Percentiles rank a stretch among this genome's conserved stretches.
These are phyloP conservation scores for Muntiacus reevesi DNA, from an alignment of 2,113 vertebrate genomes.

Conservation along the genomic window DNA sequence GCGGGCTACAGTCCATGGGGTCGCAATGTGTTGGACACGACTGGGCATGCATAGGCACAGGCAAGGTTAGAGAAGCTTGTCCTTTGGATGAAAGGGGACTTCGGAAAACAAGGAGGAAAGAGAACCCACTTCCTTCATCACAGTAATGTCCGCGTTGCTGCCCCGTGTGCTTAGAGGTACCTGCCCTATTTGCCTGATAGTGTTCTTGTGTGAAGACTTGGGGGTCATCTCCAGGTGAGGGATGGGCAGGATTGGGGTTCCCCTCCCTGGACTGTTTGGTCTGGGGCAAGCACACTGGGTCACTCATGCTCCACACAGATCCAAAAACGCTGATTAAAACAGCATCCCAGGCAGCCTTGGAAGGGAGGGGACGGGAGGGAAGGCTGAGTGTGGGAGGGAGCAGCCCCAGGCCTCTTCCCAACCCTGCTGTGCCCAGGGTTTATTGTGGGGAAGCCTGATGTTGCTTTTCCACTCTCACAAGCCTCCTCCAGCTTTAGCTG, in stretches of 20 bases:
- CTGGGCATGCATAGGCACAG: not conserved
- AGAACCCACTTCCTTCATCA: not conserved
- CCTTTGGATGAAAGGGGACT: not conserved
- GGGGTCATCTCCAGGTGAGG: not conserved
- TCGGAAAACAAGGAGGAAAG: not conserved
- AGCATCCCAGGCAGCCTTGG: not conserved
- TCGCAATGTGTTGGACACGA: not conserved
- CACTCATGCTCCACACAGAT: not conserved
- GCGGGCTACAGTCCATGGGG: not conserved
- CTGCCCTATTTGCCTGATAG: not conserved
- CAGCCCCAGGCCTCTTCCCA: not conserved
- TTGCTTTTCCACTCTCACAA: not conserved
- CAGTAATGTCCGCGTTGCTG: not conserved
- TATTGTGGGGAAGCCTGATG: not conserved
- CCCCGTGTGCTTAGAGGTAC: not conserved
- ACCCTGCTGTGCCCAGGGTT: accelerated
- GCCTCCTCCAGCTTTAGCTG: not conserved
- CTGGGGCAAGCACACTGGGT: not conserved
- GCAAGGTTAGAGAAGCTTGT: not conserved
- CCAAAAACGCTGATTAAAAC: not conserved
- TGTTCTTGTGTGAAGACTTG: not conserved
- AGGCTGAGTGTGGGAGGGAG: not conserved
- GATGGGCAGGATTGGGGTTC: not conserved
- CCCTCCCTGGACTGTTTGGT: not conserved
- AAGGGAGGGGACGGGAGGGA: not conserved